These are phyloP conservation scores for Ochropacha duplaris DNA, from an alignment of 2,888 invertebrate genomes.

Conservation along the genomic window DNA sequence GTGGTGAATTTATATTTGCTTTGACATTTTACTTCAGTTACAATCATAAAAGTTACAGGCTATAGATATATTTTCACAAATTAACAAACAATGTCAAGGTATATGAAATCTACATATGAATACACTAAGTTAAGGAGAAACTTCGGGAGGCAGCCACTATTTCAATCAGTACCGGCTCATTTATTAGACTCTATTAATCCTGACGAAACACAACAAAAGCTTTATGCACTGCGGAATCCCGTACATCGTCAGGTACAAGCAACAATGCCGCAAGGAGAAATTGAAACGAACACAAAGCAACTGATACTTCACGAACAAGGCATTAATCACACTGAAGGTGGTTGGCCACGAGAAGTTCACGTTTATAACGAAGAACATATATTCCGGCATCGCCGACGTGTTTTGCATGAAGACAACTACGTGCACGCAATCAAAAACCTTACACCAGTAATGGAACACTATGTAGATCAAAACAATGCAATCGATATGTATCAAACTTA, in stretches of 20 bases:
- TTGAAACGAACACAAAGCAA: slow-evolving; percentile 84
- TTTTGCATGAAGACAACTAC: slow-evolving; percentile 91
- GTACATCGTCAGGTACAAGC: slow-evolving; percentile 76
- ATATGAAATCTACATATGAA: slow-evolving; percentile 59
- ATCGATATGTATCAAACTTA: slow-evolving; percentile 91
- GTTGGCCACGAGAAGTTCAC: slow-evolving; percentile 91
- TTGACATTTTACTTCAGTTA: slow-evolving; percentile 30
- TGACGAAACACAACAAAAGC: slow-evolving; percentile 57
- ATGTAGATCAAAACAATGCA: slow-evolving; percentile 90
- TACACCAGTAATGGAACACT: slow-evolving; percentile 83
- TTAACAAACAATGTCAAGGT: slow-evolving; percentile 41
- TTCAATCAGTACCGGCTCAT: slow-evolving; percentile 67
- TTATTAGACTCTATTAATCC: slow-evolving; percentile 69
- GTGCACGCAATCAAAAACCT: slow-evolving; percentile 84
- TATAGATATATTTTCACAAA: neutral
- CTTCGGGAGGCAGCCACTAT: slow-evolving; percentile 78
- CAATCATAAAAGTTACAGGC: slow-evolving; percentile 14
- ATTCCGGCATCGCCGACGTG: slow-evolving; percentile 88
- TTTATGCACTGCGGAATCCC: slow-evolving; percentile 79
- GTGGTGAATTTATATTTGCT: slow-evolving; percentile 52
- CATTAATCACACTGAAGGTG: slow-evolving; percentile 90
- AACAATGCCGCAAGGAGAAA: slow-evolving; percentile 66
- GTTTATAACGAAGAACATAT: slow-evolving; percentile 87
- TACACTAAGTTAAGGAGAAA: slow-evolving; percentile 75
- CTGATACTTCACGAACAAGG: slow-evolving; percentile 83